Evolutionary conservation across 2,888 invertebrate genomes (phyloP).

Genomic region (Lasioglossum lativentre): DNA sequence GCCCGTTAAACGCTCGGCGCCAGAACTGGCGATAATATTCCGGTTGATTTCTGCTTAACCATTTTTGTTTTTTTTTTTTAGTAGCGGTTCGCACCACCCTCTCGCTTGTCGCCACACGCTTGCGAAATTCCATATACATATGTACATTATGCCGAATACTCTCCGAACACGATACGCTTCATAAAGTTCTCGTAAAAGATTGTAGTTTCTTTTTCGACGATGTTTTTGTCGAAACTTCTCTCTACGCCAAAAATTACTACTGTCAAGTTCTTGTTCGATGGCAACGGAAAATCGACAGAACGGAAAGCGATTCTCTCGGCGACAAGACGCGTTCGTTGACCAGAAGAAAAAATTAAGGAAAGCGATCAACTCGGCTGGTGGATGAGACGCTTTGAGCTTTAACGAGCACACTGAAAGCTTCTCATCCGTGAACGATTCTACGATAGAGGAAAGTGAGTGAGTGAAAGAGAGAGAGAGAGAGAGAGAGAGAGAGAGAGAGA

Average conservation of each 20-base stretch:
- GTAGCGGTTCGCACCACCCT: not conserved
- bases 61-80: constrained; percentile 16
- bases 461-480: no score
- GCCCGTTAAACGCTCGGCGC: constrained; percentile 41
- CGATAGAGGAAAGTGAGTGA: constrained; percentile 1
- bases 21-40: constrained; percentile 46
- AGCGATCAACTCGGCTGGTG: constrained; percentile 10
- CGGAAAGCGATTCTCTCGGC: constrained; percentile 31
- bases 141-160: no score
- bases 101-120: not conserved
- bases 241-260: no score
- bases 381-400: constrained; percentile 32
- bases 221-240: no score
- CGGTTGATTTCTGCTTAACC: constrained; percentile 30
- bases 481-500: no score
- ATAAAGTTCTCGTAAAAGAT: no score
- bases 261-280: not conserved
- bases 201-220: no score
- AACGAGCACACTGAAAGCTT: constrained; percentile 46
- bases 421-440: constrained; percentile 32
- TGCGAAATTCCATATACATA: not conserved
- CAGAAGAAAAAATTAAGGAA: constrained; percentile 45
- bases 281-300: constrained; percentile 30
- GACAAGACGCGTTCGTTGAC: constrained; percentile 1
- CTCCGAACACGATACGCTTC: no score